phyloP scores from a whole-genome alignment of 2,113 vertebrate species.

The Rhombomys opimus region DNA sequence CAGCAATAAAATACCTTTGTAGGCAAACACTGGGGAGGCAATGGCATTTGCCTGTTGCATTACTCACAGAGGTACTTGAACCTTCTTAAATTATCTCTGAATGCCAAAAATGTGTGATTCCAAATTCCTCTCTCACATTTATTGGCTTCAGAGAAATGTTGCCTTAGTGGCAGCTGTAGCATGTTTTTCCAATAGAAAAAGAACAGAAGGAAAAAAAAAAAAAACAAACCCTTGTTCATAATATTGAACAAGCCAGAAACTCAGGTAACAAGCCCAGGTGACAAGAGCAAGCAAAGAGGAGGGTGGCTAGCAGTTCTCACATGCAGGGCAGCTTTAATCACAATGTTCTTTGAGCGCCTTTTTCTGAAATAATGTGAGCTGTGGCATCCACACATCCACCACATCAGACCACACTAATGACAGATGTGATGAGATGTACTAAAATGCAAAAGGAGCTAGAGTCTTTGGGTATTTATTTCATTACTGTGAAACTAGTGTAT shows the following conservation, averaged over 20 bases:
- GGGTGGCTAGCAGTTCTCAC: not conserved
- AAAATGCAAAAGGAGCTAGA: not conserved
- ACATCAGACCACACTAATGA: not conserved
- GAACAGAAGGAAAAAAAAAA: not conserved
- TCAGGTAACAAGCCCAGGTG: constrained; percentile 21
- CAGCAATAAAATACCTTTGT: constrained; percentile 62
- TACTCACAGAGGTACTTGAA: constrained; percentile 61
- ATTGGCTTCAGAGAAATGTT: constrained; percentile 57
- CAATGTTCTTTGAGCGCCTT: not conserved
- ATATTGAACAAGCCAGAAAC: constrained; percentile 21
- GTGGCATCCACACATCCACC: not conserved
- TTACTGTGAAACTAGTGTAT: constrained; percentile 20
- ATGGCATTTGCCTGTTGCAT: constrained; percentile 44
- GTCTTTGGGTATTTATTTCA: constrained; percentile 10
- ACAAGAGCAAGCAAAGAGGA: not conserved
- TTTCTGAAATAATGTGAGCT: constrained; percentile 13
- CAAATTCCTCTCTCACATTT: constrained; percentile 68
- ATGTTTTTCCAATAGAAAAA: constrained; percentile 33
- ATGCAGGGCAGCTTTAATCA: not conserved
- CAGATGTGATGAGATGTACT: not conserved
- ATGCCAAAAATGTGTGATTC: constrained; percentile 76
- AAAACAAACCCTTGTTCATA: not conserved
- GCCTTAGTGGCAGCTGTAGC: constrained; percentile 39
- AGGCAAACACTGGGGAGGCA: constrained; percentile 41
- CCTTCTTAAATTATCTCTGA: constrained; percentile 79